These are phyloP conservation scores for Cerceris rybyensis DNA, from an alignment of 2,888 invertebrate species.

Conservation along the genomic window DNA sequence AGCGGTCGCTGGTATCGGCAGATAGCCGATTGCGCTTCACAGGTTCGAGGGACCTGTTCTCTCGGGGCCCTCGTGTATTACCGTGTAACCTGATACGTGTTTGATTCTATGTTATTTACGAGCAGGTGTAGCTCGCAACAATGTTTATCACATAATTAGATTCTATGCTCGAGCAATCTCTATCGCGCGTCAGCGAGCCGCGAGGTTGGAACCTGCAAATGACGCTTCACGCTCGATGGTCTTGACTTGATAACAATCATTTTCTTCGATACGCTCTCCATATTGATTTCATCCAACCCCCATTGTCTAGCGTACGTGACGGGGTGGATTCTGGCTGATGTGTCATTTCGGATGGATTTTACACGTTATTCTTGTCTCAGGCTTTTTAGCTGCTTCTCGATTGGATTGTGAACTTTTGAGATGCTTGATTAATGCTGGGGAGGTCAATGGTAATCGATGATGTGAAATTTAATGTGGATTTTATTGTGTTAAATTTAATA, in stretches of 20 bases:
- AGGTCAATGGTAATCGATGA: neutral
- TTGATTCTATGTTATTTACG: constrained; percentile 72
- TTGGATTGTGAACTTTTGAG: no score
- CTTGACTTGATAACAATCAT: constrained; percentile 55
- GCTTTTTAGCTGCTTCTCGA: neutral
- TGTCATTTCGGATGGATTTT: neutral
- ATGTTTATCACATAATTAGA: constrained; percentile 70
- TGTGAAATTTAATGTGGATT: neutral
- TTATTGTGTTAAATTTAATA: no score
- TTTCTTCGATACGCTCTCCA: constrained; percentile 49
- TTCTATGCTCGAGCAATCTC: constrained; percentile 63
- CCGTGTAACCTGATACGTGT: constrained; percentile 68
- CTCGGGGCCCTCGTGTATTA: constrained; percentile 55
- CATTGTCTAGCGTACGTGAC: constrained; percentile 16
- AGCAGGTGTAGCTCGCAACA: constrained; percentile 64
- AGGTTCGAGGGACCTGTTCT: constrained; percentile 51
- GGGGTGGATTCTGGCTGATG: neutral
- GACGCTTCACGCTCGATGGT: constrained; percentile 48
- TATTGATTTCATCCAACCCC: constrained; percentile 56
- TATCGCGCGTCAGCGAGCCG: constrained; percentile 51
- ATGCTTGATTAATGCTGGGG: neutral
- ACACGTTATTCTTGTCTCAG: neutral
- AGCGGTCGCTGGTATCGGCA: constrained; percentile 15
- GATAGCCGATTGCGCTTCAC: constrained; percentile 45
- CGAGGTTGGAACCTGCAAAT: constrained; percentile 31